phyloP scores from a whole-genome alignment of 2,888 invertebrate genomes.

The Pantelozetes paolii region DNA sequence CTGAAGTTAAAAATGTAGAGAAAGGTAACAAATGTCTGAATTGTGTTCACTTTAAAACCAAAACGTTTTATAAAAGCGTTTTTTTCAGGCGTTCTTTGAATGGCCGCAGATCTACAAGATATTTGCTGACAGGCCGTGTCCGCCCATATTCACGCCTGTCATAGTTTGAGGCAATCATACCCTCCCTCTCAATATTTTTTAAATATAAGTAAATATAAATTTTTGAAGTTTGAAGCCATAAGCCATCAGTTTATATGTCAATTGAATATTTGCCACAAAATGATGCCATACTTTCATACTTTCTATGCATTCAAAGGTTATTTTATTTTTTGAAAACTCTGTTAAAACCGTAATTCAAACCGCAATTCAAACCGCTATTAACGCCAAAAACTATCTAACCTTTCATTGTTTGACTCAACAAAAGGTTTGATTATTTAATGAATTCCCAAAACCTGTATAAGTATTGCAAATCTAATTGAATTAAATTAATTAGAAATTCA shows the following conservation, averaged over 20 bases:
- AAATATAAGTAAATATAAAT: constrained; percentile 18
- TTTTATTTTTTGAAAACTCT: too few species aligned
- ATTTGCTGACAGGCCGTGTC: constrained; percentile 21
- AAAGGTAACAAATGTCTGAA: neutral
- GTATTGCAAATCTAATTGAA: constrained; percentile 12
- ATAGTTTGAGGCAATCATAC: neutral
- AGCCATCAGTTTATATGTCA: constrained; percentile 5
- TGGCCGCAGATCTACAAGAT: constrained; percentile 12
- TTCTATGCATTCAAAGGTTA: too few species aligned
- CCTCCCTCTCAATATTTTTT: constrained; percentile 23
- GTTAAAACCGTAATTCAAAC: neutral
- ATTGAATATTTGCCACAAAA: neutral
- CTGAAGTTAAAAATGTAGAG: neutral
- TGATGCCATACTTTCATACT: neutral
- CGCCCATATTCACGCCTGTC: constrained; percentile 30
- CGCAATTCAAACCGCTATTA: constrained; percentile 13
- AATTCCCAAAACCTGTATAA: neutral
- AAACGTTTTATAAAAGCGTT: neutral
- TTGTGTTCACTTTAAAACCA: neutral
- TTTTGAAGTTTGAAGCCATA: neutral
- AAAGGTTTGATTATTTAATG: neutral
- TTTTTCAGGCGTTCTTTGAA: neutral
- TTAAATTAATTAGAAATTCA: neutral
- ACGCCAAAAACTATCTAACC: neutral
- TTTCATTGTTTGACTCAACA: neutral